Evolutionary conservation across 2,113 vertebrate species (phyloP).

Genomic region (Delphinapterus leucas): DNA sequence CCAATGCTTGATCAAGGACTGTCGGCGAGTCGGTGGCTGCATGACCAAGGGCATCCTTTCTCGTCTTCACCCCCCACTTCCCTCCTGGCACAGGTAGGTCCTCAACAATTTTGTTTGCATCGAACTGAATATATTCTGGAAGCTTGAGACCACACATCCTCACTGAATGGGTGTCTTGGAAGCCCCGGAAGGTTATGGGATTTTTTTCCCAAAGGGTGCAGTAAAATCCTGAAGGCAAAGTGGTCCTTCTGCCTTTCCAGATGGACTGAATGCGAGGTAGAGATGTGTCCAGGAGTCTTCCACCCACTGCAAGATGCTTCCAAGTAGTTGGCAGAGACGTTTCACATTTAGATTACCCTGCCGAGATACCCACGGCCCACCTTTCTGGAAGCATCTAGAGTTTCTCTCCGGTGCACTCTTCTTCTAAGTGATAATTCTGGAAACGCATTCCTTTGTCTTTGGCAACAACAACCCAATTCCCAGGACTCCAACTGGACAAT

Average conservation of each 20-base stretch:
- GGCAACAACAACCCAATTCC: conserved; percentile 14
- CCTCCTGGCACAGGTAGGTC: background rate
- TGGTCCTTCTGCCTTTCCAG: background rate
- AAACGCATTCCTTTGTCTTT: background rate
- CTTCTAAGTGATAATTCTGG: background rate
- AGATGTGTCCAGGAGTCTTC: too few species aligned
- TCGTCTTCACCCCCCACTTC: background rate
- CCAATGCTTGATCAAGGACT: rapidly evolving
- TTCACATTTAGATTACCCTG: background rate
- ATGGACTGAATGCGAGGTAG: background rate
- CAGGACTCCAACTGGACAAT: conserved; percentile 15
- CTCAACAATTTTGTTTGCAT: background rate
- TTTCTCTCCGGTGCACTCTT: background rate
- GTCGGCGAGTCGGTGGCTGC: rapidly evolving
- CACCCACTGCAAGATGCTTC: too few species aligned
- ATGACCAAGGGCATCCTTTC: rapidly evolving
- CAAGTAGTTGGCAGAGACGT: background rate
- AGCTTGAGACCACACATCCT: background rate
- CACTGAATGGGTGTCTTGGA: background rate
- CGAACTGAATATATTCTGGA: background rate
- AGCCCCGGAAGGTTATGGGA: background rate
- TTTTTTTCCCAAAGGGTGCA: background rate
- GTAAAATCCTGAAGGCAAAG: background rate
- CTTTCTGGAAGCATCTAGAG: background rate
- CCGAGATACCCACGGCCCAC: background rate